phyloP scores from a whole-genome alignment of 2,797 vertebrate genomes.

The Falco columbarius region DNA sequence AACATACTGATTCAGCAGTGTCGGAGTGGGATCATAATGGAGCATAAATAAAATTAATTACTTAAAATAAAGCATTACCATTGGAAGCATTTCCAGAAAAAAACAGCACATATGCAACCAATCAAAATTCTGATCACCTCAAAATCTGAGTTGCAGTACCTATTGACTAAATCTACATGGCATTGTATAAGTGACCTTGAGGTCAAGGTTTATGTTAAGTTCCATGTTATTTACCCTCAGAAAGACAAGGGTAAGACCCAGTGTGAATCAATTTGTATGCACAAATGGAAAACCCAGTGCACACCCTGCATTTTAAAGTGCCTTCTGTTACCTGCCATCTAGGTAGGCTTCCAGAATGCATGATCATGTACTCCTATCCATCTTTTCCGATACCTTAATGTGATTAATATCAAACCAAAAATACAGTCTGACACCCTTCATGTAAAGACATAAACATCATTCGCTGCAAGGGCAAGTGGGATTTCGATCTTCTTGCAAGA shows the following conservation, averaged over 20 bases:
- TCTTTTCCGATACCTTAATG: not conserved
- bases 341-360: not conserved
- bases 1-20: not conserved
- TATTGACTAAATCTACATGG: not conserved
- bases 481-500: not conserved
- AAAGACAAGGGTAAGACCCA: not conserved
- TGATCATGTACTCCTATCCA: not conserved
- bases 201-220: not conserved
- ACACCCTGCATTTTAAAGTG: not conserved
- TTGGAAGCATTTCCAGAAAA: not conserved
- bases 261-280: not conserved
- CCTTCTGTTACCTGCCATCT: not conserved
- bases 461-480: not conserved
- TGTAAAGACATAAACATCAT: not conserved
- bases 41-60: not conserved
- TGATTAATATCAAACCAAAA: not conserved
- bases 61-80: not conserved
- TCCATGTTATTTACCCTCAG: not conserved
- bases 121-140: not conserved
- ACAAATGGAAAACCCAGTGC: not conserved
- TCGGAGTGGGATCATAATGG: rapidly evolving
- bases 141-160: not conserved
- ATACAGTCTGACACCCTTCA: not conserved
- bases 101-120: not conserved
- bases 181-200: not conserved